Conservation (phyloP, 2,113 vertebrate species). For the Callithrix jacchus region DNA sequence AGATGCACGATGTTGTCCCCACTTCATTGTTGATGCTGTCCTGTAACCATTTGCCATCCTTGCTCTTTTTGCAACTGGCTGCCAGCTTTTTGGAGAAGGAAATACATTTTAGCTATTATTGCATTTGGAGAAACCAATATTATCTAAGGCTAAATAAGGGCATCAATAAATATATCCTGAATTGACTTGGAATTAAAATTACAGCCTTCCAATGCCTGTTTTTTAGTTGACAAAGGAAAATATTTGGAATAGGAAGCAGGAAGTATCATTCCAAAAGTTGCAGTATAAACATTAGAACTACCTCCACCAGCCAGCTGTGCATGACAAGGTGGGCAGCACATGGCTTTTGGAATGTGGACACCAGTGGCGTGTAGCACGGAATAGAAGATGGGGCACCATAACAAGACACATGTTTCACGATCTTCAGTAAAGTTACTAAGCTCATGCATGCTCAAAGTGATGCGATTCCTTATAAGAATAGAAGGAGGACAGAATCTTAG, state of each 20-base stretch:
- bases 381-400: neutral
- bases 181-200: conserved; percentile 5
- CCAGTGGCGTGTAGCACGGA: neutral
- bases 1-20: neutral
- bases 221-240: neutral
- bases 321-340: neutral
- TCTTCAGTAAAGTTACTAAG: neutral
- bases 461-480: neutral
- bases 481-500: neutral
- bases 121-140: neutral
- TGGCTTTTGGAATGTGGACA: neutral
- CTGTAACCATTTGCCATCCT: neutral
- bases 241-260: neutral
- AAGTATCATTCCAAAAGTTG: neutral
- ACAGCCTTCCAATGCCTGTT: neutral
- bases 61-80: neutral
- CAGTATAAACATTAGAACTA: neutral
- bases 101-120: neutral
- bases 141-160: neutral
- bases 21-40: neutral
- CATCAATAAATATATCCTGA: neutral
- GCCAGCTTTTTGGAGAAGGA: neutral
- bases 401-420: neutral
- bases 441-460: neutral
- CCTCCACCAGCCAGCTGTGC: neutral